phyloP scores from a whole-genome alignment of 37 sponge, comb jelly and placozoan genomes.

The Theonella swinhoei region DNA sequence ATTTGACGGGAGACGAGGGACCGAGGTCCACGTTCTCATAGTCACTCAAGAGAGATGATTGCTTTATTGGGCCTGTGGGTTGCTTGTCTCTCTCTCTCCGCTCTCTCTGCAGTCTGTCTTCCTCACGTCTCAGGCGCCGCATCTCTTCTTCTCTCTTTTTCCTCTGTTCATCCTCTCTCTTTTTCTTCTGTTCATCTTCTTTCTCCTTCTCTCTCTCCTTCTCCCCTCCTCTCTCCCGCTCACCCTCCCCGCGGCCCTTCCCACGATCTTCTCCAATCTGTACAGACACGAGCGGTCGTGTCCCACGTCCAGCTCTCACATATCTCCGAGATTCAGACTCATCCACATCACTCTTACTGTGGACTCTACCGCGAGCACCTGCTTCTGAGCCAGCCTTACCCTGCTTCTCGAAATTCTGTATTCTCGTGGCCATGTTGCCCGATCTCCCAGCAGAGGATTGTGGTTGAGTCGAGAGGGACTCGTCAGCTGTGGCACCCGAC shows the following conservation, averaged over 20 bases:
- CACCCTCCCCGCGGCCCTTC: background rate
- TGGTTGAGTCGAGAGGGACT: too few relatives aligned
- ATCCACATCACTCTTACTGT: too few relatives aligned
- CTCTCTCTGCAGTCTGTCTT: slow-evolving; percentile 4
- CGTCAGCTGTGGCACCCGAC: too few relatives aligned
- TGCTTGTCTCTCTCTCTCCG: background rate
- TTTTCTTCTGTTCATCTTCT: too few relatives aligned
- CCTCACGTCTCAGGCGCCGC: background rate
- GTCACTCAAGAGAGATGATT: background rate
- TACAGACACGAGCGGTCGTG: too few relatives aligned
- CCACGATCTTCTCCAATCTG: background rate
- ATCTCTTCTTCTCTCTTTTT: background rate
- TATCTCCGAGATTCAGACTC: too few relatives aligned
- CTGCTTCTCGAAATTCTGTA: too few relatives aligned
- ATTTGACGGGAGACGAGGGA: background rate
- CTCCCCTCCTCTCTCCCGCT: background rate
- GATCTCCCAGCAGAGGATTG: too few relatives aligned
- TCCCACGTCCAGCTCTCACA: too few relatives aligned
- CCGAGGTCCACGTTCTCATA: slow-evolving; percentile 1
- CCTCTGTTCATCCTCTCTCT: background rate
- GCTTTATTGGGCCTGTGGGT: background rate
- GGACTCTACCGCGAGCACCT: too few relatives aligned
- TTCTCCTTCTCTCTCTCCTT: background rate
- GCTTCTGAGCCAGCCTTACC: too few relatives aligned
- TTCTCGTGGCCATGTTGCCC: too few relatives aligned